Conservation (phyloP, 2,888 invertebrate species). For the Ceriagrion tenellum region DNA sequence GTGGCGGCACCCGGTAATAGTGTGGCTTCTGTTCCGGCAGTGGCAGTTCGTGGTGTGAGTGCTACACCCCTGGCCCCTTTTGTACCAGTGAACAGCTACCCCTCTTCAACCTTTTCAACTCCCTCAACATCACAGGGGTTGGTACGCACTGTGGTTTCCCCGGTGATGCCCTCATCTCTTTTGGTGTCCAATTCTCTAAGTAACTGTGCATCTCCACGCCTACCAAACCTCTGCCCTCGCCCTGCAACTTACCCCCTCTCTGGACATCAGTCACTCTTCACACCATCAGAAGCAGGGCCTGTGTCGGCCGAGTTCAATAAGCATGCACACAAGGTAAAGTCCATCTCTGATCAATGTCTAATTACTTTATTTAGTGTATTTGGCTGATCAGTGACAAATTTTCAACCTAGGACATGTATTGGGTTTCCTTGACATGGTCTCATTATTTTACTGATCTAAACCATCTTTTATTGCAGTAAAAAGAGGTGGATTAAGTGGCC, state of each 20-base stretch:
- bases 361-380: background rate
- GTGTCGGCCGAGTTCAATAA: slow-evolving; percentile 81
- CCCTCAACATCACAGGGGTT: slow-evolving; percentile 27
- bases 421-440: too few species aligned
- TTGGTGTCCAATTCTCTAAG: background rate
- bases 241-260: slow-evolving; percentile 64
- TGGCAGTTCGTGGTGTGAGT: background rate
- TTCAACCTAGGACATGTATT: too few species aligned
- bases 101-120: background rate
- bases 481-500: too few species aligned
- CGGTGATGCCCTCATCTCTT: slow-evolving; percentile 33
- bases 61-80: background rate
- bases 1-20: background rate
- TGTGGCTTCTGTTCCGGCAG: background rate
- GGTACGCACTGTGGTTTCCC: slow-evolving; percentile 48
- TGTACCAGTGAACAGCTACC: background rate
- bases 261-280: slow-evolving; percentile 63
- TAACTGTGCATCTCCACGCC: background rate
- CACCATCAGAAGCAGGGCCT: slow-evolving; percentile 79
- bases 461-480: too few species aligned
- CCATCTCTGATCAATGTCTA: background rate
- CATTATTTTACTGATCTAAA: too few species aligned
- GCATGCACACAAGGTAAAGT: slow-evolving; percentile 82
- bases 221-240: slow-evolving; percentile 69
- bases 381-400: background rate